A percentile compares a stretch with the other conserved stretches of the same genome.
These are phyloP conservation scores for Macaca mulatta DNA, from an alignment of 2,113 vertebrate species.

Conservation along the genomic window DNA sequence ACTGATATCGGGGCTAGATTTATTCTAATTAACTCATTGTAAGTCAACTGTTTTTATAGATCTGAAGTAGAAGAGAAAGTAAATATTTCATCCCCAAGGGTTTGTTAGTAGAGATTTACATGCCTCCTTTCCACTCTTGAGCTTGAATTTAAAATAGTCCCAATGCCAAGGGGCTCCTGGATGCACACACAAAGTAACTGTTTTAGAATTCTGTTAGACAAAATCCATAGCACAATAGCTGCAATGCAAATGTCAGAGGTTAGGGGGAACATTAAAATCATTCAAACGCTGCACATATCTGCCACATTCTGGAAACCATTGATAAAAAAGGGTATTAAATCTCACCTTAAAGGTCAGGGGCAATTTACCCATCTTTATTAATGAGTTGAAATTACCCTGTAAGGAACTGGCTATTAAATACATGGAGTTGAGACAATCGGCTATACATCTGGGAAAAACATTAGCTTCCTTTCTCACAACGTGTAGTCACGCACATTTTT, in stretches of 20 bases:
- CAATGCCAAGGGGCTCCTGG: constrained; percentile 33
- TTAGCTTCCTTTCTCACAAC: neutral
- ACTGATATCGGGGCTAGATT: constrained; percentile 47
- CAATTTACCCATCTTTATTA: constrained; percentile 39
- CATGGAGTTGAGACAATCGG: neutral
- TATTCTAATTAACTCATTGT: constrained; percentile 67
- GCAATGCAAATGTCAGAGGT: constrained; percentile 30
- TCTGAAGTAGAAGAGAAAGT: constrained; percentile 38
- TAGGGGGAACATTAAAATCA: neutral
- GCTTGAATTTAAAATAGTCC: constrained; percentile 68
- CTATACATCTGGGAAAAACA: neutral
- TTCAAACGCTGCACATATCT: neutral
- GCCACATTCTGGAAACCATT: neutral
- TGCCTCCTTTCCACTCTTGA: constrained; percentile 40
- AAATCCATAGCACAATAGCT: neutral
- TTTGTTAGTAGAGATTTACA: constrained; percentile 66
- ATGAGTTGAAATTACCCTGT: neutral
- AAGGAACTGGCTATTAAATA: neutral
- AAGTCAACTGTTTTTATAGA: constrained; percentile 51
- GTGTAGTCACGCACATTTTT: neutral
- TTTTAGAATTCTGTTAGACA: constrained; percentile 67
- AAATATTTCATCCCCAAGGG: constrained; percentile 45
- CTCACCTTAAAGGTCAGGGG: constrained; percentile 27
- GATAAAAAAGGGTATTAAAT: neutral
- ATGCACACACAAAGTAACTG: constrained; percentile 59